Base-by-base conservation (phyloP, 2,888 invertebrate genomes). In the Eristalinus sepulchralis region DNA sequence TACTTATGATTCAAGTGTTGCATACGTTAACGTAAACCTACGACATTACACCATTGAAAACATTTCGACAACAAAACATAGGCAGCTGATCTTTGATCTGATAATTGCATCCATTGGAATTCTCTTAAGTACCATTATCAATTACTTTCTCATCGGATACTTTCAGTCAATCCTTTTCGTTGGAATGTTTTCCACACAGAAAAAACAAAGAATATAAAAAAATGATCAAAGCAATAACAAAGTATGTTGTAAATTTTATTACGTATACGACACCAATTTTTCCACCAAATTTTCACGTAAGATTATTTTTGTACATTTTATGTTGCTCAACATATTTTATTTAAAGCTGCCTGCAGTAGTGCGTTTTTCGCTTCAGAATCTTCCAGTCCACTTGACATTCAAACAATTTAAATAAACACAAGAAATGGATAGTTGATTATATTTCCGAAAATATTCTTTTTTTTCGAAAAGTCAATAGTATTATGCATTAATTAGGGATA, bases 321-420 rank as follows among this genome's bases (percentile, higher is more conserved):
- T 53, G 66, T 66, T 64, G 5, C 66, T 47, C n/a, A 47, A 66
- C 27, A 27, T 64, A 63, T 63, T 36, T 63, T 63, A 34, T 33
- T 63, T 17, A 10, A 63, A 63, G 22, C 36, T 1, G 8, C 17
- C 20, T 20, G 11, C 17, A 33, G 34, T 64, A 6, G 10, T 27
- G 27, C 17, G 1, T 47, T 47, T 47, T 47, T 47, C 9, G 1
- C 8, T 17, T 66, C 39, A 62, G 34, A 57, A 34, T 24, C 13
- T 34, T 22, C 24, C 55, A 55, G 57, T 13, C 24, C 17, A 36
- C 70, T 57, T 57, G 27, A n/a, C 70, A 70, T 59, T 70, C 57
- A 55, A 59, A 59, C 57, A 70, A 70, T 70, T 70, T 59, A 34
- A 34, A 59, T 59, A 24, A 24, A 36, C 33, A 13, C 20, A 13